These are phyloP conservation scores for Dione juno DNA, from an alignment of 2,888 invertebrate species.

Conservation along the genomic window DNA sequence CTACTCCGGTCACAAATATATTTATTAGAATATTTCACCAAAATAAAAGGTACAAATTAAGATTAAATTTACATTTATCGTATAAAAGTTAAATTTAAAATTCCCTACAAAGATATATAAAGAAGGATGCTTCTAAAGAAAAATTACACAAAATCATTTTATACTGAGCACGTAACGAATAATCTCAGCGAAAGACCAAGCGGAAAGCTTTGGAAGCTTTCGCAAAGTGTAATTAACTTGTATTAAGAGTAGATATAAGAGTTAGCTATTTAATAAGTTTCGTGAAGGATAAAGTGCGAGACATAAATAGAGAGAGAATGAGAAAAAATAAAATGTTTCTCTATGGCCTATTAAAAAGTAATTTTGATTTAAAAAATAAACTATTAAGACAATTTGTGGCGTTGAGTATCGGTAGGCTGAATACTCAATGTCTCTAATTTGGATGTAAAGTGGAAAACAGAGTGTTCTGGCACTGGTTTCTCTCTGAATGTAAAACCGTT, in stretches of 20 bases:
- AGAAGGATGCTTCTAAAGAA: background rate
- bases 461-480: background rate
- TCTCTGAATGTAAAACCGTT: too few species aligned
- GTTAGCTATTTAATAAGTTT: background rate
- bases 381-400: background rate
- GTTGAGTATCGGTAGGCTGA: background rate
- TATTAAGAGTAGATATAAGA: conserved; percentile 3
- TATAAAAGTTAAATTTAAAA: background rate
- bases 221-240: conserved; percentile 13
- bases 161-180: conserved; percentile 23
- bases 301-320: background rate
- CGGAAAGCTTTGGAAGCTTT: conserved; percentile 25
- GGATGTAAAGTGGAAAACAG: background rate
- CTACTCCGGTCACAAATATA: too few species aligned
- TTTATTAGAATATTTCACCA: too few species aligned
- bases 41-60: too few species aligned
- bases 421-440: background rate
- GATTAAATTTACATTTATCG: too few species aligned
- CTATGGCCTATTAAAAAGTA: background rate
- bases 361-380: background rate
- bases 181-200: conserved; percentile 35
- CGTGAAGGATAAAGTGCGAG: background rate
- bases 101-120: background rate
- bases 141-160: conserved; percentile 20
- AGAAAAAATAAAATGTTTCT: too few species aligned